These are phyloP conservation scores for Callyntrura sp. DNA, from an alignment of 2,888 invertebrate species.

Conservation along the genomic window DNA sequence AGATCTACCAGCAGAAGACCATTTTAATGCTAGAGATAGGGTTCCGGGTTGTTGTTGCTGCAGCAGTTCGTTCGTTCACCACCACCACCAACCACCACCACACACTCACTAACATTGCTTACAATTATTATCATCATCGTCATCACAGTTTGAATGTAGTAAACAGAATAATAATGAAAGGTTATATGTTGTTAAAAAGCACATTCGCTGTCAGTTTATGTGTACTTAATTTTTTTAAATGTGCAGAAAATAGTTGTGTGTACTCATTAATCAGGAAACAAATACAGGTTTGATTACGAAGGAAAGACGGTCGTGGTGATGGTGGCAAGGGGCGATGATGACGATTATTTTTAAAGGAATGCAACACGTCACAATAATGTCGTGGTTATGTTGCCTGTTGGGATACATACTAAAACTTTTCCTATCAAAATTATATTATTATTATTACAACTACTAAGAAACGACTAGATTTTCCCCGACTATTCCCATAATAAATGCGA, in stretches of 20 bases:
- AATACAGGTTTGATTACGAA: conserved; percentile 72
- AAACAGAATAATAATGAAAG: conserved; percentile 37
- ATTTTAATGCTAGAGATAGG: not conserved
- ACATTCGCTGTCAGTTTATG: conserved; percentile 22
- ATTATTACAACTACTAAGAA: not conserved
- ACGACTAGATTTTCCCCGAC: not conserved
- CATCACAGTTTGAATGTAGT: not conserved
- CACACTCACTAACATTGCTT: not conserved
- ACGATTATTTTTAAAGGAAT: conserved; percentile 59
- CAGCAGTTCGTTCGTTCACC: not conserved
- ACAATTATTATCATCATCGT: not conserved
- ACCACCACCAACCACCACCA: no score
- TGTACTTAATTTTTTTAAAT: conserved; percentile 59
- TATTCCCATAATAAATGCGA: conserved; percentile 10
- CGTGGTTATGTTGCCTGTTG: conserved; percentile 45
- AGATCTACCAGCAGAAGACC: conserved; percentile 26
- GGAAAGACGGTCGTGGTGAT: conserved; percentile 62
- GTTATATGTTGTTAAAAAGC: conserved; percentile 31
- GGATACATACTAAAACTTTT: not conserved
- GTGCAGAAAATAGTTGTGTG: conserved; percentile 61
- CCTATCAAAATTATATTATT: not conserved
- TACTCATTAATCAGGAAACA: conserved; percentile 71
- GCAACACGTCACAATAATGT: not conserved
- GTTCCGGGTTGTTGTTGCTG: conserved; percentile 52
- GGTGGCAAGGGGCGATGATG: conserved; percentile 67